phyloP scores from a whole-genome alignment of 2,113 vertebrate species.

The Poeciliopsis turrubarensis region DNA sequence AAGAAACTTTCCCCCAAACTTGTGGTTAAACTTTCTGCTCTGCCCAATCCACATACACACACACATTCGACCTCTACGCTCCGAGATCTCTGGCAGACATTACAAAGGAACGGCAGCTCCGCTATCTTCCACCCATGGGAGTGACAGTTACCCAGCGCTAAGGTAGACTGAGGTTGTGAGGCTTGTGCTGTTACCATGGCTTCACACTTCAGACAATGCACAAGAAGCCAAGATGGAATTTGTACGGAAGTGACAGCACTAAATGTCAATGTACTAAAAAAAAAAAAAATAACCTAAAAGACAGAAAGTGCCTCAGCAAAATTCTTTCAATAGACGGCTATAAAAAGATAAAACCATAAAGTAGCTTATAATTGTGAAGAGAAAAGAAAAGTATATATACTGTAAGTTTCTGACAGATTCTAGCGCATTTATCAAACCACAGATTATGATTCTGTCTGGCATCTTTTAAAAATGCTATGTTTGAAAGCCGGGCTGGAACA shows the following conservation, averaged over 20 bases:
- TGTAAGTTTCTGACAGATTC: constrained; percentile 28
- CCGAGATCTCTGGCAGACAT: constrained; percentile 37
- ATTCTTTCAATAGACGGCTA: neutral
- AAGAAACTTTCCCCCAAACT: constrained; percentile 24
- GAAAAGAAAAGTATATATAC: neutral
- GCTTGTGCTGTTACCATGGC: constrained; percentile 66
- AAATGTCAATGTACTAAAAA: constrained; percentile 1
- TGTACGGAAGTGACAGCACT: constrained; percentile 11
- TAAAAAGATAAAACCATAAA: neutral
- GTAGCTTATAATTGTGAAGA: no score
- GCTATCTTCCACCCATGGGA: constrained; percentile 60
- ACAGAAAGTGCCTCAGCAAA: neutral
- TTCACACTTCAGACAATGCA: constrained; percentile 41
- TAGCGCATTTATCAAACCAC: constrained; percentile 13
- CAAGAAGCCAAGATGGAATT: constrained; percentile 20
- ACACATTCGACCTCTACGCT: constrained; percentile 11
- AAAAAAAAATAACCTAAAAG: neutral
- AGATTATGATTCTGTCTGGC: constrained; percentile 14
- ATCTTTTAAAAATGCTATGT: neutral
- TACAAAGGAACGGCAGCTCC: constrained; percentile 47
- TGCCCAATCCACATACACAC: neutral
- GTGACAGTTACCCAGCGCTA: constrained; percentile 47
- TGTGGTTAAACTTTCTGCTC: constrained; percentile 4
- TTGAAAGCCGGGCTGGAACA: no score
- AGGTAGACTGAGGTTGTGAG: constrained; percentile 43